phyloP scores from a whole-genome alignment of 2,888 invertebrate genomes.

The Anthophora plumipes region DNA sequence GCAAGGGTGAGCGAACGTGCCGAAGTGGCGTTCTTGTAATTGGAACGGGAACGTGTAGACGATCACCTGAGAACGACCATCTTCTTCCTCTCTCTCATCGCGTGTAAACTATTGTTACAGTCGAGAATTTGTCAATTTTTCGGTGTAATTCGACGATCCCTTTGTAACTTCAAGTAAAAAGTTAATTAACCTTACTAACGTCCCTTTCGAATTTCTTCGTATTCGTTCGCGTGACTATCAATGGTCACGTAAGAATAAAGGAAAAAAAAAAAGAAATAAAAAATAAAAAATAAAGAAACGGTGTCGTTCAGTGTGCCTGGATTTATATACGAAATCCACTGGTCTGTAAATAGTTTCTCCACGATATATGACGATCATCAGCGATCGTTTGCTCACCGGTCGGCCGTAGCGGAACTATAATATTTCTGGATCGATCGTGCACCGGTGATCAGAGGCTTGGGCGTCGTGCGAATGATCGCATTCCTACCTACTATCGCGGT shows the following conservation, averaged over 20 bases:
- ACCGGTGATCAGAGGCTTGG: constrained; percentile 62
- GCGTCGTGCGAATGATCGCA: constrained; percentile 62
- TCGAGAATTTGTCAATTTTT: background rate
- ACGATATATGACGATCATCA: constrained; percentile 70
- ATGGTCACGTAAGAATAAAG: background rate
- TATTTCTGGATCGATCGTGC: constrained; percentile 70
- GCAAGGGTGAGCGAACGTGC: constrained; percentile 58
- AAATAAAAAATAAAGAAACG: too few species aligned
- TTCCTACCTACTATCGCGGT: constrained; percentile 27
- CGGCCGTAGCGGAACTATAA: constrained; percentile 65
- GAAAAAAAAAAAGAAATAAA: constrained; percentile 34
- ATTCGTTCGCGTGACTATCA: background rate
- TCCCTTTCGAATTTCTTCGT: background rate
- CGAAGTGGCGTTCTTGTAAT: constrained; percentile 62
- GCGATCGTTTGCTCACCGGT: constrained; percentile 65
- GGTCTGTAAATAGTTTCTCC: constrained; percentile 58
- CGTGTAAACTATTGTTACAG: constrained; percentile 30
- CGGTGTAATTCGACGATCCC: background rate
- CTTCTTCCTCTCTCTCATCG: too few species aligned
- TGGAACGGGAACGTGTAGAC: constrained; percentile 57
- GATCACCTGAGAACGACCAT: constrained; percentile 26
- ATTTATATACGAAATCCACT: constrained; percentile 49
- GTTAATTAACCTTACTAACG: too few species aligned
- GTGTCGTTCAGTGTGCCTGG: constrained; percentile 26
- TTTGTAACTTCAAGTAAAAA: too few species aligned